Percentiles rank a stretch among this genome's conserved stretches.
Conservation (phyloP, 2,113 vertebrate species). For the Spilogale gracilis region DNA sequence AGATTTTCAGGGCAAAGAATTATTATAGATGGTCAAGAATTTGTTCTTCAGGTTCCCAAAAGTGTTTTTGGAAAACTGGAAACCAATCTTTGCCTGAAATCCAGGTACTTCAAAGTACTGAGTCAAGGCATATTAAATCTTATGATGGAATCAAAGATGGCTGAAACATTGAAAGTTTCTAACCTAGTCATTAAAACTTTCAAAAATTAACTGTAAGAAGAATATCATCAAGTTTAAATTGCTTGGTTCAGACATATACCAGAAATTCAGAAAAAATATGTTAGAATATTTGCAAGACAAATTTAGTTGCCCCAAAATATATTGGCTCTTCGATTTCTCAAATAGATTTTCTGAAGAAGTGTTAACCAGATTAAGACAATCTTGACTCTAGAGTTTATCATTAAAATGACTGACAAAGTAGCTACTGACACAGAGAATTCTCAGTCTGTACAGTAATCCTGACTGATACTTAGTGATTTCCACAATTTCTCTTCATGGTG, state of each 20-base stretch:
- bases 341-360: background rate
- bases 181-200: background rate
- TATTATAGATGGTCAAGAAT: background rate
- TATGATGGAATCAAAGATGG: background rate
- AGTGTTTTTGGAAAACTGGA: background rate
- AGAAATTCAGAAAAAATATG: constrained; percentile 8
- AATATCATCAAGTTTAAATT: background rate
- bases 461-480: background rate
- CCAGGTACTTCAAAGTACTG: background rate
- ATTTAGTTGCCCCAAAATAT: background rate
- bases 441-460: background rate
- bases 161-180: background rate
- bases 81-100: background rate
- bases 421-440: background rate
- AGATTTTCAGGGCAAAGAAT: background rate
- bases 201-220: background rate
- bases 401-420: background rate
- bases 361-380: background rate
- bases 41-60: background rate
- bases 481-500: background rate
- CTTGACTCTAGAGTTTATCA: background rate
- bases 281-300: background rate
- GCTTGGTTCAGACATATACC: background rate
- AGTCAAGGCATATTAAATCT: background rate
- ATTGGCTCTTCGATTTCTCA: background rate